These are phyloP conservation scores for Isotomurus palustris DNA, from an alignment of 2,888 invertebrate species.

Conservation along the genomic window DNA sequence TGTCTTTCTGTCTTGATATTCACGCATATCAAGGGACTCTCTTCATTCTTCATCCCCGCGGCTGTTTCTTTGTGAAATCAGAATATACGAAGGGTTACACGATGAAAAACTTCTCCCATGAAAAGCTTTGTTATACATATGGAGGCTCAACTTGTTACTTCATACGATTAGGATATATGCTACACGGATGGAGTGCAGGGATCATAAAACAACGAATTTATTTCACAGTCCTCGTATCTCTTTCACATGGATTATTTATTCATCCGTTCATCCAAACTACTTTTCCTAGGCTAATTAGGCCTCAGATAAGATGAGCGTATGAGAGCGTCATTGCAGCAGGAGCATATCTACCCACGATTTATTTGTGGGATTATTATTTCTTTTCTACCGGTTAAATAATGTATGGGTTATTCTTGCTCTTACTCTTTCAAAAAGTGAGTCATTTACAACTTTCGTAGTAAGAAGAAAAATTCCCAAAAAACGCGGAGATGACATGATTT, in stretches of 20 bases:
- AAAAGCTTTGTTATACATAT: no score
- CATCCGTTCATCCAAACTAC: constrained; percentile 5
- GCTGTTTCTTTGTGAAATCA: constrained; percentile 11
- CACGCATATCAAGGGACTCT: background rate
- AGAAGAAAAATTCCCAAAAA: background rate
- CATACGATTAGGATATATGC: background rate
- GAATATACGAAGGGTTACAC: background rate
- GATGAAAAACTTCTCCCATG: background rate
- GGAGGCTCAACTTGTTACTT: no score
- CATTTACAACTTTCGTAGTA: background rate
- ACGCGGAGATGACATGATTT: background rate
- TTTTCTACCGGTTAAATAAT: no score
- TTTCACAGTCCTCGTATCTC: constrained; percentile 9
- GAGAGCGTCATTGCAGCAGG: no score
- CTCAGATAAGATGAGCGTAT: no score
- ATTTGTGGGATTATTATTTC: no score
- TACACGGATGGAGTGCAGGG: background rate
- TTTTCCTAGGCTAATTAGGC: no score
- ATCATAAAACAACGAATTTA: constrained; percentile 9
- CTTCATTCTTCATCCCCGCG: constrained; percentile 10
- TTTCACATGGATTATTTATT: constrained; percentile 7
- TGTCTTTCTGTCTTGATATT: no score
- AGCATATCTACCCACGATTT: no score
- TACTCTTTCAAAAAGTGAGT: background rate
- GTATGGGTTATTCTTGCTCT: no score